Percentiles rank a stretch among this genome's conserved stretches.
phyloP scores from a whole-genome alignment of 2,797 vertebrate species.

The Sphenopsis melanotis region DNA sequence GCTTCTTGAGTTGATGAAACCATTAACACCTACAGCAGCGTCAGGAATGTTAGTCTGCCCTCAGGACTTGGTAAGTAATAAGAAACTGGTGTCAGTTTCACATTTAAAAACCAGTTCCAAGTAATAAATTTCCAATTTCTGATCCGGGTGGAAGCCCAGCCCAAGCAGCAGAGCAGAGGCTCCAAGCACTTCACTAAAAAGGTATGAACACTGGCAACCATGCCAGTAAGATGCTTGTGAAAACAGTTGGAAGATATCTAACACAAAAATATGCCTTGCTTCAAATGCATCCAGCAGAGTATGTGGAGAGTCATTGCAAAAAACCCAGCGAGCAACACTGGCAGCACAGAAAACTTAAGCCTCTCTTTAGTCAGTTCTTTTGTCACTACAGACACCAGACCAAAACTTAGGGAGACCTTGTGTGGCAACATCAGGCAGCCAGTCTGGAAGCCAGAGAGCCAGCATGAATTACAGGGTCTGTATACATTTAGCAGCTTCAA shows the following conservation, averaged over 20 bases:
- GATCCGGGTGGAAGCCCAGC: background rate
- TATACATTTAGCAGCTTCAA: background rate
- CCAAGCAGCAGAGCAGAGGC: background rate
- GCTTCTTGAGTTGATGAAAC: constrained; percentile 49
- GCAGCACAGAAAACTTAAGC: background rate
- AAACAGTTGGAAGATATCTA: background rate
- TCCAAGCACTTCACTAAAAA: background rate
- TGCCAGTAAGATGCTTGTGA: background rate
- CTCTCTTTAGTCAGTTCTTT: background rate
- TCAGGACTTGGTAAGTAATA: constrained; percentile 48
- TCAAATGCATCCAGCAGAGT: background rate
- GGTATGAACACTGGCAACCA: background rate
- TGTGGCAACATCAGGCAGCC: constrained; percentile 24
- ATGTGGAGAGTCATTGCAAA: background rate
- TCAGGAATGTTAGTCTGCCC: constrained; percentile 56
- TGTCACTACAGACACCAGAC: background rate
- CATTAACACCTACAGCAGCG: constrained; percentile 58
- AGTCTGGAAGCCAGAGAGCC: constrained; percentile 5
- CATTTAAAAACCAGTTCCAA: constrained; percentile 40
- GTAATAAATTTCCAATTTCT: constrained; percentile 46
- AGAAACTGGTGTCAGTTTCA: constrained; percentile 43
- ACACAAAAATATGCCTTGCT: background rate
- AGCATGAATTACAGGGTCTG: constrained; percentile 21
- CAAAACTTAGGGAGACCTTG: constrained; percentile 15
- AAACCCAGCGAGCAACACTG: background rate